phyloP scores from a whole-genome alignment of 1,140 invertebrate genomes.

The Portunus trituberculatus region DNA sequence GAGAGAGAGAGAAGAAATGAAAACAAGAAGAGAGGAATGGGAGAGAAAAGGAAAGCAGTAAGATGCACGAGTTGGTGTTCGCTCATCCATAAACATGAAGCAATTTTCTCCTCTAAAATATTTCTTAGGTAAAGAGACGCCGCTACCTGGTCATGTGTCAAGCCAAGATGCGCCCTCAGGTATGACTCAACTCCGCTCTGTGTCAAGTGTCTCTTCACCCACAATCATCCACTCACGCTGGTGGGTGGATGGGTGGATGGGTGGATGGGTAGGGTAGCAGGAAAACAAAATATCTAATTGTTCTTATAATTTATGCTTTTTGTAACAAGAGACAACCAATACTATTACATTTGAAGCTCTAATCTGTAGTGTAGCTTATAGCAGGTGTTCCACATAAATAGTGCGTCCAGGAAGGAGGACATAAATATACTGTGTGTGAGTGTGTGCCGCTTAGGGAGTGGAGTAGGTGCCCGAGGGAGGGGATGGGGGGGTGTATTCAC shows the following conservation, averaged over 20 bases:
- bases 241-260: not conserved
- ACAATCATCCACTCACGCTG: not conserved
- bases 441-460: not conserved
- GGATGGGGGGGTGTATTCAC: not conserved
- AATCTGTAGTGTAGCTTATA: not conserved
- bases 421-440: not conserved
- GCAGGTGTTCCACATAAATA: not conserved
- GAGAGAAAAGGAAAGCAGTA: not conserved
- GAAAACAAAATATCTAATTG: not conserved
- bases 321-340: not conserved
- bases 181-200: not conserved
- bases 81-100: not conserved
- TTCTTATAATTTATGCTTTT: not conserved
- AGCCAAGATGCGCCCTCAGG: not conserved
- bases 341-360: not conserved
- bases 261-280: not conserved
- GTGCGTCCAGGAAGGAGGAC: not conserved
- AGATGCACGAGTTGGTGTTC: not conserved
- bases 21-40: not conserved
- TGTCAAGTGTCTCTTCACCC: not conserved
- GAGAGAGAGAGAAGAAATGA: conserved; percentile 7
- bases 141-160: not conserved
- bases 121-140: not conserved
- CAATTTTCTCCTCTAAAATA: not conserved
- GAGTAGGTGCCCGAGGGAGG: conserved; percentile 11